phyloP scores from a whole-genome alignment of 2,888 invertebrate genomes.

The Onthophagus sagittarius region DNA sequence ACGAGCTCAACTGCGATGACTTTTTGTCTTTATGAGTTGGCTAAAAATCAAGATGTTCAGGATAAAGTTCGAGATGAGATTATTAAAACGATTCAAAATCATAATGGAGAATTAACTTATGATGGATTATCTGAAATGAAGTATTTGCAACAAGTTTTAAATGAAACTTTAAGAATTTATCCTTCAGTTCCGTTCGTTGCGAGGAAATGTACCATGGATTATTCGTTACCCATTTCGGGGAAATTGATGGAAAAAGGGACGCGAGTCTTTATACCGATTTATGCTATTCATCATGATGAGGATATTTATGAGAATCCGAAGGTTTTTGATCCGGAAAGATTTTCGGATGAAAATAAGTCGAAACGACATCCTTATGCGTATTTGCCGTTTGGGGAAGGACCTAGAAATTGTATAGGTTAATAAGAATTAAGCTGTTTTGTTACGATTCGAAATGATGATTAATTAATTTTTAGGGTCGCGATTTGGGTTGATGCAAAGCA shows the following conservation, averaged over 20 bases:
- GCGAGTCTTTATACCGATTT: slow-evolving; percentile 32
- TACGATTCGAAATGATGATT: neutral
- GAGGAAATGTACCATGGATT: slow-evolving; percentile 33
- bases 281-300: slow-evolving; percentile 39
- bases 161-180: slow-evolving; percentile 41
- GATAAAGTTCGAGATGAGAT: slow-evolving; percentile 47
- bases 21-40: slow-evolving; percentile 54
- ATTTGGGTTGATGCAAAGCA: slow-evolving; percentile 33
- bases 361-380: slow-evolving; percentile 31
- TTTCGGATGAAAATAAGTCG: slow-evolving; percentile 33
- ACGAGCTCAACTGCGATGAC: slow-evolving; percentile 58
- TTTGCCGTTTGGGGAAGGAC: slow-evolving; percentile 34
- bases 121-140: slow-evolving; percentile 49
- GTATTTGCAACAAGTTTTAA: slow-evolving; percentile 44
- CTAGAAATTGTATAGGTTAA: slow-evolving; percentile 29
- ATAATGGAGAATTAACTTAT: slow-evolving; percentile 41
- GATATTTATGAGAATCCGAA: slow-evolving; percentile 39
- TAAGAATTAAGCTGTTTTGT: neutral
- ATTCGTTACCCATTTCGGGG: slow-evolving; percentile 32
- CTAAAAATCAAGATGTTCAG: slow-evolving; percentile 47
- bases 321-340: slow-evolving; percentile 42
- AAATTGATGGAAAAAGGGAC: slow-evolving; percentile 30
- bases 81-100: slow-evolving; percentile 34
- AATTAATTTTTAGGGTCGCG: slow-evolving; percentile 28
- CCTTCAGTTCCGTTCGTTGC: slow-evolving; percentile 38